Evolutionary conservation across 2,888 invertebrate genomes (phyloP).

Genomic region (Odontocolon sp.): DNA sequence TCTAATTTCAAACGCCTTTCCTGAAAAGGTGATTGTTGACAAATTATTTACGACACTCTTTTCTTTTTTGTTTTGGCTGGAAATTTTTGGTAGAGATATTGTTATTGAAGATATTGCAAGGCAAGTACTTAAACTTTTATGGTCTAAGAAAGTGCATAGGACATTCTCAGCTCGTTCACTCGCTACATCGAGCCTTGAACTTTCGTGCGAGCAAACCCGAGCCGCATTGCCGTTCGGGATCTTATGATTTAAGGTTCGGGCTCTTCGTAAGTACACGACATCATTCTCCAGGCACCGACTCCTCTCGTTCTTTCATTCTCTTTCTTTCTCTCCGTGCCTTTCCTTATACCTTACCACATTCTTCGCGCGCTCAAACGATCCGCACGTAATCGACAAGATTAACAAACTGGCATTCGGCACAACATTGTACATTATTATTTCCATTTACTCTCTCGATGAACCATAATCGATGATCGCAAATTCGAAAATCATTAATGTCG

Average conservation of each 20-base stretch:
- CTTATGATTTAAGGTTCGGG: conserved; percentile 47
- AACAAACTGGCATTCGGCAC: background rate
- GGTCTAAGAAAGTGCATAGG: background rate
- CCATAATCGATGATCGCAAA: background rate
- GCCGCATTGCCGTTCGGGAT: conserved; percentile 12
- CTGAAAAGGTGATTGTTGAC: background rate
- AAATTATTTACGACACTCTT: background rate
- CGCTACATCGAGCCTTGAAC: conserved; percentile 22
- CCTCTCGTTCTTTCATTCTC: conserved; percentile 10
- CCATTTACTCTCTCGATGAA: too few relatives aligned
- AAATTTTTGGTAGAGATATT: too few relatives aligned
- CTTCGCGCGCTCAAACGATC: conserved; percentile 22
- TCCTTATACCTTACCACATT: background rate
- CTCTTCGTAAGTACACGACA: conserved; percentile 29
- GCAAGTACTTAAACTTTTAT: background rate
- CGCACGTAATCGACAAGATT: conserved; percentile 14
- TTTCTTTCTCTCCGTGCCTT: background rate
- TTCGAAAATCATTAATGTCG: background rate
- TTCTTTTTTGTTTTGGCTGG: background rate
- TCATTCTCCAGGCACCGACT: conserved; percentile 30
- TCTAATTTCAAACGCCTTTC: too few relatives aligned
- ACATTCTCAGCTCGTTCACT: background rate
- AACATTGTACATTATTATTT: background rate
- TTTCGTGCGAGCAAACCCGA: background rate
- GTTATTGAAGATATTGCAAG: too few relatives aligned